These are phyloP conservation scores for Trisateles emortualis DNA, from an alignment of 2,888 invertebrate species.

Conservation along the genomic window DNA sequence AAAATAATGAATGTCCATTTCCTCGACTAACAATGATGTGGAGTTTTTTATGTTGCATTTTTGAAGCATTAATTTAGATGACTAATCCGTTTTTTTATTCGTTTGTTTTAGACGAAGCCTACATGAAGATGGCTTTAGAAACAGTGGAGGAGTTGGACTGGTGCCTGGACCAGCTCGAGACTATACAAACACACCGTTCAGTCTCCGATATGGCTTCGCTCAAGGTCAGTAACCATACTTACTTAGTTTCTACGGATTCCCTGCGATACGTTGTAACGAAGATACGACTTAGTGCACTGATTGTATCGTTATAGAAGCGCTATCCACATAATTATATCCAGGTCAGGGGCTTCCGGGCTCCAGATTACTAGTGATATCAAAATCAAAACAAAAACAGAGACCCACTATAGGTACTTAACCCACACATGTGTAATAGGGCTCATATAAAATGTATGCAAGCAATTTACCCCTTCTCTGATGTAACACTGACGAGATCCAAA, in stretches of 20 bases:
- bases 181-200: constrained; percentile 99
- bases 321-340: no score
- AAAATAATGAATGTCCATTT: no score
- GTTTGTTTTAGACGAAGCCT: constrained; percentile 93
- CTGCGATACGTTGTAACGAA: constrained; percentile 9
- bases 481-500: no score
- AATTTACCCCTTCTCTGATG: no score
- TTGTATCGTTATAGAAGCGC: constrained; percentile 21
- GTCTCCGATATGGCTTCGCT: constrained; percentile 99
- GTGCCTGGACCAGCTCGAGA: constrained; percentile 99
- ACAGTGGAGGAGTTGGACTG: constrained; percentile 99
- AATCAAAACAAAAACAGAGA: no score
- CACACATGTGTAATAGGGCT: no score
- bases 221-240: constrained; percentile 90
- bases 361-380: no score
- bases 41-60: no score
- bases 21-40: no score
- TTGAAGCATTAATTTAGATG: not conserved
- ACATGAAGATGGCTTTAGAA: constrained; percentile 97
- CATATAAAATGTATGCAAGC: no score
- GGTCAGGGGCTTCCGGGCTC: no score
- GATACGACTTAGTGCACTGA: constrained; percentile 13
- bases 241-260: constrained; percentile 33
- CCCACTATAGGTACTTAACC: no score
- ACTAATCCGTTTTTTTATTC: constrained; percentile 8